Conservation (phyloP, 30 jellyfish, hydroid and myxozoan genomes). For the Turritopsis rubra region DNA sequence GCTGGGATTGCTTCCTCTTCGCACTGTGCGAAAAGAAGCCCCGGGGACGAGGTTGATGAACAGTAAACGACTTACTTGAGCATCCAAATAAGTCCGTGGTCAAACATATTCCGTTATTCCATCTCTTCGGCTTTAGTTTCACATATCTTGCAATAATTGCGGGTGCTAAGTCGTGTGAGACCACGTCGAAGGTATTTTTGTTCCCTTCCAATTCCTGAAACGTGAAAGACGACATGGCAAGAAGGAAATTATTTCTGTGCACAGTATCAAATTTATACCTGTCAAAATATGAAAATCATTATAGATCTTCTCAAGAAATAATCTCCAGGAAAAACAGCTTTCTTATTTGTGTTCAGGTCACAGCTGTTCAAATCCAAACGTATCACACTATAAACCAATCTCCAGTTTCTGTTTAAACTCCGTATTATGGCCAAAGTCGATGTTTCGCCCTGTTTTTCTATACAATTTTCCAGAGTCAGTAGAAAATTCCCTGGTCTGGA, state of each 20-base stretch:
- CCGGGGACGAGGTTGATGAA: too few species aligned
- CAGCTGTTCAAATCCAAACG: too few species aligned
- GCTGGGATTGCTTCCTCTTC: too few species aligned
- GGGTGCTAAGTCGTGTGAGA: conserved; percentile 62
- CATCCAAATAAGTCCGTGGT: conserved; percentile 87
- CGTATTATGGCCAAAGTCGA: too few species aligned
- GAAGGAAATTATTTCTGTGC: neutral
- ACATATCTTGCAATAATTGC: conserved; percentile 84
- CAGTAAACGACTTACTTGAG: conserved; percentile 83
- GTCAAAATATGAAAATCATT: neutral
- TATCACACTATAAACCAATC: too few species aligned
- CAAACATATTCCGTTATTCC: conserved; percentile 91
- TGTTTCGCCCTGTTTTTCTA: too few species aligned
- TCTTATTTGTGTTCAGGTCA: too few species aligned
- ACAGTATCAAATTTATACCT: neutral
- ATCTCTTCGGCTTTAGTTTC: conserved; percentile 66
- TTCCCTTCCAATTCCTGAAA: conserved; percentile 71
- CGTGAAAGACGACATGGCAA: neutral
- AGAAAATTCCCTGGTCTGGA: too few species aligned
- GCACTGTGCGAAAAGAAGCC: too few species aligned
- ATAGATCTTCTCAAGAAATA: neutral
- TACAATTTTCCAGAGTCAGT: too few species aligned
- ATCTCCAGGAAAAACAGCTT: too few species aligned
- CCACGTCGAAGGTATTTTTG: conserved; percentile 65
- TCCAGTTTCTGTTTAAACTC: too few species aligned